Evolutionary conservation across 2,888 invertebrate genomes (phyloP).

Genomic region (Dryomyza anilis): DNA sequence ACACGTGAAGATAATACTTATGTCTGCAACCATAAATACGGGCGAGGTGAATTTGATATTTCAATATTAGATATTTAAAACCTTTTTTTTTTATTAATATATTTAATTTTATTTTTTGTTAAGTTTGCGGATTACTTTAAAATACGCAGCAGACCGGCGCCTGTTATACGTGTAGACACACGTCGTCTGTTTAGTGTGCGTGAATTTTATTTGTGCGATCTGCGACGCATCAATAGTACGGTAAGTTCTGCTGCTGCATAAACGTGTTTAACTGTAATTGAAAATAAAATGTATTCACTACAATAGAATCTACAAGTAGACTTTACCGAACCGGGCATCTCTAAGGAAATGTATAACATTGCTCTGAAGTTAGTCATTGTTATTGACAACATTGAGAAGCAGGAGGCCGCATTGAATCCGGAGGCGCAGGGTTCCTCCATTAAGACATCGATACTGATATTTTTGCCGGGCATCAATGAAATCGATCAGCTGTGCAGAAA

Average conservation of each 20-base stretch:
- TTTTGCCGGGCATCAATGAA: slow-evolving; percentile 87
- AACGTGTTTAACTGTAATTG: too few relatives aligned
- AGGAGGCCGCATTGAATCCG: slow-evolving; percentile 58
- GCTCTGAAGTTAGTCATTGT: slow-evolving; percentile 67
- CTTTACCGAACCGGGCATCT: slow-evolving; percentile 66
- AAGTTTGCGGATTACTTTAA: slow-evolving; percentile 56
- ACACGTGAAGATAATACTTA: slow-evolving; percentile 77
- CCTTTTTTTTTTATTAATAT: not conserved
- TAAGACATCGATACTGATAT: slow-evolving; percentile 75
- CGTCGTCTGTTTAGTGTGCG: slow-evolving; percentile 66
- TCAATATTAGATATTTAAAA: not conserved
- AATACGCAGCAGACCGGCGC: slow-evolving; percentile 61
- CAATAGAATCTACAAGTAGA: slow-evolving; percentile 63
- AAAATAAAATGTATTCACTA: not conserved
- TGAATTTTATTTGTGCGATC: slow-evolving; percentile 68
- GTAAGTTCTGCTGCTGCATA: slow-evolving; percentile 52
- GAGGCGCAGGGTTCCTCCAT: slow-evolving; percentile 50
- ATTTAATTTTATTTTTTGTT: slow-evolving; percentile 6
- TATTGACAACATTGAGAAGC: slow-evolving; percentile 62
- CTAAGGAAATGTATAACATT: slow-evolving; percentile 67
- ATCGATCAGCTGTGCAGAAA: slow-evolving; percentile 73
- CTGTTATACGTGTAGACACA: slow-evolving; percentile 65
- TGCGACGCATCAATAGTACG: slow-evolving; percentile 59
- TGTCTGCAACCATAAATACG: slow-evolving; percentile 92
- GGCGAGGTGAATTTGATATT: slow-evolving; percentile 50